phyloP scores from a whole-genome alignment of 2,113 vertebrate genomes.

The Atherinomorus stipes region DNA sequence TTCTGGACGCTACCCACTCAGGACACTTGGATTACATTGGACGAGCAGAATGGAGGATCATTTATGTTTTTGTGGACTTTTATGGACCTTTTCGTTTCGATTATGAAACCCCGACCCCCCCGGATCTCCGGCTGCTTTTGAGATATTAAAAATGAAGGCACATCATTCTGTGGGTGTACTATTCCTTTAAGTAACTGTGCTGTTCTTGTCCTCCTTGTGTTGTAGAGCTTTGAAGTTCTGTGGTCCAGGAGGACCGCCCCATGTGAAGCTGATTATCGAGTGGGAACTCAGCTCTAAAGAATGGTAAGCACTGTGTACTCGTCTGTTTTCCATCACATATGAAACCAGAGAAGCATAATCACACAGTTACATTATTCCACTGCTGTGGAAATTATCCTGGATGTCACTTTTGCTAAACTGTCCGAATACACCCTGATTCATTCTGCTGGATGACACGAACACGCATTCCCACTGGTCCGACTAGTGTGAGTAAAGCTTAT shows the following conservation, averaged over 20 bases:
- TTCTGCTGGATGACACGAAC: background rate
- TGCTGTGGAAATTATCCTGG: background rate
- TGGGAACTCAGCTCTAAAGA: constrained; percentile 89
- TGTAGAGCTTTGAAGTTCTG: constrained; percentile 88
- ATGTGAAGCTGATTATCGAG: constrained; percentile 88
- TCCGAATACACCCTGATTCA: background rate
- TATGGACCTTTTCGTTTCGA: no score
- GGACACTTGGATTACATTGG: no score
- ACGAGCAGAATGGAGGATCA: no score
- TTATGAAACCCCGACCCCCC: no score
- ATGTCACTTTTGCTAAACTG: no score
- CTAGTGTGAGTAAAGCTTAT: background rate
- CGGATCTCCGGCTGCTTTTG: no score
- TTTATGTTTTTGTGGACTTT: no score
- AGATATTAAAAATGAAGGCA: no score
- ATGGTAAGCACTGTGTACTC: constrained; percentile 41
- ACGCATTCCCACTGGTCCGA: background rate
- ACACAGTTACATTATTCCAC: background rate
- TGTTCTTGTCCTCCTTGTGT: background rate
- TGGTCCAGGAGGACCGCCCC: constrained; percentile 84
- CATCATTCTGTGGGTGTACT: no score
- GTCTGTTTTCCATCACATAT: no score
- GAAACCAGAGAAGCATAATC: background rate
- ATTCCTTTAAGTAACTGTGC: background rate
- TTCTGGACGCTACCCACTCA: no score